phyloP scores from a whole-genome alignment of 2,888 invertebrate genomes.

The Rotaria magnacalcarata region DNA sequence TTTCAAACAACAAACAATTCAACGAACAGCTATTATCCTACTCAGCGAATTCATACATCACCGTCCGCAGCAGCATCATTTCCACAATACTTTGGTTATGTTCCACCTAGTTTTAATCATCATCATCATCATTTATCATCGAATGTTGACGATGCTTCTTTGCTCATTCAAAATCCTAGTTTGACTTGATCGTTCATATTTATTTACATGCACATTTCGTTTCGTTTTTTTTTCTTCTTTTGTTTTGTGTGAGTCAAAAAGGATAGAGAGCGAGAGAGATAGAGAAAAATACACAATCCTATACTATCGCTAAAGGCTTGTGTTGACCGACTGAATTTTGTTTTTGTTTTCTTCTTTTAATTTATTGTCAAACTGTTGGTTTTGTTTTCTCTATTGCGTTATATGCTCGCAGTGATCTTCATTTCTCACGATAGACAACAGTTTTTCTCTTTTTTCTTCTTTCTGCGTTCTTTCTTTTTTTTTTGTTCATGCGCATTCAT shows the following conservation, averaged over 20 bases:
- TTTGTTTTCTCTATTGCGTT: slow-evolving; percentile 15
- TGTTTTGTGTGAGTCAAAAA: background rate
- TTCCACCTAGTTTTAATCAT: background rate
- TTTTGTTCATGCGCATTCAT: background rate
- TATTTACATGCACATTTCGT: slow-evolving; percentile 2
- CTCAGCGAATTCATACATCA: background rate
- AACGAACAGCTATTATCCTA: background rate
- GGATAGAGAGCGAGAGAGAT: background rate
- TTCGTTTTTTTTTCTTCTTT: background rate
- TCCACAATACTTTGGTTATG: background rate
- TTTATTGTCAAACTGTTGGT: slow-evolving; percentile 13
- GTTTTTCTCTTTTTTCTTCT: background rate
- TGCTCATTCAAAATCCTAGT: slow-evolving; percentile 32
- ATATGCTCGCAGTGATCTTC: slow-evolving; percentile 22
- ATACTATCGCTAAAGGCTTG: background rate
- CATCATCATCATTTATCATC: slow-evolving; percentile 24
- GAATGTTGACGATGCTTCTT: background rate
- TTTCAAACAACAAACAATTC: slow-evolving; percentile 13
- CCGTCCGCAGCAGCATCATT: background rate
- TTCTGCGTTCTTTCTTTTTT: background rate
- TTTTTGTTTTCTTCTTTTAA: slow-evolving; percentile 9
- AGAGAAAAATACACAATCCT: background rate
- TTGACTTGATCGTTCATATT: slow-evolving; percentile 30
- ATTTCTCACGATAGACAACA: slow-evolving; percentile 22
- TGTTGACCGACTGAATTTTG: background rate